phyloP scores from a whole-genome alignment of 1,140 invertebrate species.

The Samia ricini region DNA sequence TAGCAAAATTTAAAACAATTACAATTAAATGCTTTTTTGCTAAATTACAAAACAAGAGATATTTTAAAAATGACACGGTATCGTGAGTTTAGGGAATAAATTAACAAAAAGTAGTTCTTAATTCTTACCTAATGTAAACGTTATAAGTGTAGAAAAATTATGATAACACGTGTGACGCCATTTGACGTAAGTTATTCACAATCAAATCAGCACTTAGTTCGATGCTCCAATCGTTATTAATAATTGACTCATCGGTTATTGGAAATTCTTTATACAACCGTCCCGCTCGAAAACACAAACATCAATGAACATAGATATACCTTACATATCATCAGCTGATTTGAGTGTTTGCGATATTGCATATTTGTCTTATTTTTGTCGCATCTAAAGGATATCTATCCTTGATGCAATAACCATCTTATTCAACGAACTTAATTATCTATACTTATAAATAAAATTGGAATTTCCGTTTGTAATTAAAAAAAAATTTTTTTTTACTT shows the following conservation, averaged over 20 bases:
- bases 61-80: too few relatives aligned
- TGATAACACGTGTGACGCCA: not conserved
- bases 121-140: not conserved
- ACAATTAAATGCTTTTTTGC: too few relatives aligned
- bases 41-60: too few relatives aligned
- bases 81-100: too few relatives aligned
- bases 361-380: not conserved
- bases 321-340: conserved; percentile 32
- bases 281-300: conserved; percentile 31
- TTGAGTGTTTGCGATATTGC: not conserved
- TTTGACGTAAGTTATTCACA: not conserved
- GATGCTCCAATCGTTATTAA: not conserved
- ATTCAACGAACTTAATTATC: not conserved
- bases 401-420: not conserved
- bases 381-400: not conserved
- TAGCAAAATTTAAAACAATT: too few relatives aligned
- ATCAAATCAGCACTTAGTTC: not conserved
- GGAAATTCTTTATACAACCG: conserved; percentile 30
- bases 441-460: too few relatives aligned
- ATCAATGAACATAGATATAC: conserved; percentile 54
- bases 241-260: conserved; percentile 25
- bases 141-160: not conserved
- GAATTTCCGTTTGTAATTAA: too few relatives aligned
- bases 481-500: too few relatives aligned
- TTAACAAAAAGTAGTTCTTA: too few relatives aligned